Conservation (phyloP, 2,888 invertebrate genomes). For the Platerodrilus igneus region DNA sequence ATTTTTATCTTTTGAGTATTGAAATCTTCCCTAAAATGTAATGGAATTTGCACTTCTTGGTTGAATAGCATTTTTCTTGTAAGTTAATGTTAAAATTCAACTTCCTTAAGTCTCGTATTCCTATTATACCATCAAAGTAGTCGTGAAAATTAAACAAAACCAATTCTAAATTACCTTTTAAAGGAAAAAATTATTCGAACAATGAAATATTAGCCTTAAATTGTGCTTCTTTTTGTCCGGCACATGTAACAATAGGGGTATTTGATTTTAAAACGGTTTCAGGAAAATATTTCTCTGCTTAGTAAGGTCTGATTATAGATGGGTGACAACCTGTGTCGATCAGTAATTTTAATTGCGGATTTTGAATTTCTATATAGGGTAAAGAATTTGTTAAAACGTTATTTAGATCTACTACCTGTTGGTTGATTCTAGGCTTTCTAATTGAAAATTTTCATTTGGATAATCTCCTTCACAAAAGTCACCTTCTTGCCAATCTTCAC, state of each 20-base stretch:
- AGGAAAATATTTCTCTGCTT: slow-evolving; percentile 9
- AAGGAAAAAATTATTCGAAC: slow-evolving; percentile 13
- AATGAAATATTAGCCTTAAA: slow-evolving; percentile 13
- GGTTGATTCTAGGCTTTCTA: too few relatives aligned
- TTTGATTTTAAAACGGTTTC: slow-evolving; percentile 7
- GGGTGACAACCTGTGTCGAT: slow-evolving; percentile 13
- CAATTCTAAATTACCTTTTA: slow-evolving; percentile 10
- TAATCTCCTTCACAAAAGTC: too few relatives aligned
- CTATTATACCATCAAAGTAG: slow-evolving; percentile 21
- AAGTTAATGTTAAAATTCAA: slow-evolving; percentile 15
- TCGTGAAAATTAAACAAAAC: slow-evolving; percentile 20
- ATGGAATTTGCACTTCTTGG: slow-evolving; percentile 4
- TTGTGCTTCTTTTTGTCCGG: slow-evolving; percentile 5
- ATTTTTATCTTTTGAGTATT: not conserved
- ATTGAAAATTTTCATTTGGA: too few relatives aligned
- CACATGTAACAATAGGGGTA: slow-evolving; percentile 9
- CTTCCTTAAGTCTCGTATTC: slow-evolving; percentile 14
- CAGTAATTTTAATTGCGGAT: slow-evolving; percentile 9
- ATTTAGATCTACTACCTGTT: slow-evolving; percentile 13
- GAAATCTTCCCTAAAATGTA: not conserved
- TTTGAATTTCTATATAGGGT: slow-evolving; percentile 11
- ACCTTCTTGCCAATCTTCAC: too few relatives aligned
- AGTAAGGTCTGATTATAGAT: slow-evolving; percentile 7
- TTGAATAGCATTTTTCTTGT: slow-evolving; percentile 9
- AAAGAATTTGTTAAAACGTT: slow-evolving; percentile 9